phyloP scores from a whole-genome alignment of 2,797 vertebrate species.

The Pseudocheirus occidentalis region DNA sequence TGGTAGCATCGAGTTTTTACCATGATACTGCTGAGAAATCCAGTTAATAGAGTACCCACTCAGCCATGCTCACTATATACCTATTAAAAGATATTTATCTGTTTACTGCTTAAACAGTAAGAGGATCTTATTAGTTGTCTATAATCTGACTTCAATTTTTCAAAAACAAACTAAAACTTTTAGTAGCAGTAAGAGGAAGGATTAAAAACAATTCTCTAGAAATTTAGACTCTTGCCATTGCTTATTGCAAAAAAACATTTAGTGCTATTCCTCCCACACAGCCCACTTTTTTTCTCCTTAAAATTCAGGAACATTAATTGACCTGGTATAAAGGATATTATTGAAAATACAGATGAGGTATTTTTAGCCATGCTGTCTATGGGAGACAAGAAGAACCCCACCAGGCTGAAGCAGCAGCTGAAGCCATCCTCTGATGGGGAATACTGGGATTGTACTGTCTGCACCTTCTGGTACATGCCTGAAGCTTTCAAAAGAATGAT shows the following conservation, averaged over 20 bases:
- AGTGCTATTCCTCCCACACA: background rate
- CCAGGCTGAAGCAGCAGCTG: background rate
- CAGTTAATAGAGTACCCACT: background rate
- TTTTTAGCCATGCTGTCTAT: background rate
- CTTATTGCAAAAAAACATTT: slow-evolving; percentile 22
- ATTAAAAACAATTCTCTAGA: slow-evolving; percentile 21
- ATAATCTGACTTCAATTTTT: background rate
- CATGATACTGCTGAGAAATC: background rate
- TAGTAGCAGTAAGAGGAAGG: background rate
- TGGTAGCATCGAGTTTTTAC: slow-evolving; percentile 30
- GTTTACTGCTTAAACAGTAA: slow-evolving; percentile 1
- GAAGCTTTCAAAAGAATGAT: slow-evolving; percentile 99
- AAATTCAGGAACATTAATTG: background rate
- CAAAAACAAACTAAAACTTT: slow-evolving; percentile 17
- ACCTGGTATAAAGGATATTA: background rate
- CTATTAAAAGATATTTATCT: background rate
- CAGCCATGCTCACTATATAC: background rate
- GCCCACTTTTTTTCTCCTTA: background rate
- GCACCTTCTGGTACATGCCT: slow-evolving; percentile 96
- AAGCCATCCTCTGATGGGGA: slow-evolving; percentile 92
- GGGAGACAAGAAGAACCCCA: background rate
- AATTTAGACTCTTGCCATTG: background rate
- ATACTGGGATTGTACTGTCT: slow-evolving; percentile 97
- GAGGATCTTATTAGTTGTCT: background rate
- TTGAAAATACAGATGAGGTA: background rate